Percentiles rank a stretch among this genome's conserved stretches.
Conservation (phyloP, 2,113 vertebrate species). For the Nerophis ophidion region DNA sequence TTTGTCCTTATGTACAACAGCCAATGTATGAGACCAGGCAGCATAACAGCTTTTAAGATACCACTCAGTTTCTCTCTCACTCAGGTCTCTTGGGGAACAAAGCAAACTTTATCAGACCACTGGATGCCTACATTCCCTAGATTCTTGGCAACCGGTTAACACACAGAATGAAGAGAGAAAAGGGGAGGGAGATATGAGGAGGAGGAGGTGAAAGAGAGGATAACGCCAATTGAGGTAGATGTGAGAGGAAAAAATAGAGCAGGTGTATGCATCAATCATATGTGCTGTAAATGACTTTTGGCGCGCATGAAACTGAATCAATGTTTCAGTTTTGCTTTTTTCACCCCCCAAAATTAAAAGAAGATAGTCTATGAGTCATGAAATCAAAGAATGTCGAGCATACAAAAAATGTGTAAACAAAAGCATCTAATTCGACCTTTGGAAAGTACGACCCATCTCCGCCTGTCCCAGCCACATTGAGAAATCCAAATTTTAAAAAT, state of each 20-base stretch:
- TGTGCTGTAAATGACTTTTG: conserved; percentile 3
- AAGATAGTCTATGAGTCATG: not conserved
- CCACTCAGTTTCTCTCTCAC: conserved; percentile 57
- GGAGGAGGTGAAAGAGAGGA: not conserved
- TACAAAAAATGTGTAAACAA: too few relatives aligned
- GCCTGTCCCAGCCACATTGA: too few relatives aligned
- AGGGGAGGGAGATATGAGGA: conserved; percentile 7
- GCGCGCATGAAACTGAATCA: not conserved
- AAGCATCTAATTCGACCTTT: too few relatives aligned
- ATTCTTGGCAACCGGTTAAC: conserved; percentile 87
- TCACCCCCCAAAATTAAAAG: not conserved
- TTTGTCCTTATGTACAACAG: not conserved
- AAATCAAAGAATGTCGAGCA: too few relatives aligned
- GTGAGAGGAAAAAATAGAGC: conserved; percentile 19
- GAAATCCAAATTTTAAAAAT: too few relatives aligned
- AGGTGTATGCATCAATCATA: conserved; percentile 18
- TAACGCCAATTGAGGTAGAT: not conserved
- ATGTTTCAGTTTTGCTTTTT: conserved; percentile 10
- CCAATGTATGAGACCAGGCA: not conserved
- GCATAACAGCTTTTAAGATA: conserved; percentile 14
- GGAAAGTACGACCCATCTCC: too few relatives aligned
- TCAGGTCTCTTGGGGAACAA: conserved; percentile 88
- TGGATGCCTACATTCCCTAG: conserved; percentile 87
- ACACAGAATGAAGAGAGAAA: conserved; percentile 41
- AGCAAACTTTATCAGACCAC: conserved; percentile 92